phyloP scores from a whole-genome alignment of 1,140 invertebrate genomes.

The Rhopalosiphum maidis region DNA sequence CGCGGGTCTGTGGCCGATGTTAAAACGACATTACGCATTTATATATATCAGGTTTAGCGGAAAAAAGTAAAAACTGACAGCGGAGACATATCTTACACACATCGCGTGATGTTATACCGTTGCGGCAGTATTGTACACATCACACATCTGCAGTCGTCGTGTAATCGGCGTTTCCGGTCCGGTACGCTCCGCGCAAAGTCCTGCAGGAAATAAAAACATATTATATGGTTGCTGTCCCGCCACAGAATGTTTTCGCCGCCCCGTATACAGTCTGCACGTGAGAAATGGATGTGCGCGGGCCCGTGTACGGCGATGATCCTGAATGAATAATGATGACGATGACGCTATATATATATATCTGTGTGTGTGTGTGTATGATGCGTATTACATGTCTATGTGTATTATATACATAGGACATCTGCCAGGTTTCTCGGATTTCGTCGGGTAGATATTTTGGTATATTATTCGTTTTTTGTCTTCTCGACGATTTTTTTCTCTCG shows the following conservation, averaged over 20 bases:
- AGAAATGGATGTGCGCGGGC: constrained; percentile 24
- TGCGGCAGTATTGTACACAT: background rate
- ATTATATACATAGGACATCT: constrained; percentile 46
- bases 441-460: background rate
- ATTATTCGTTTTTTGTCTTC: background rate
- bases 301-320: constrained; percentile 18
- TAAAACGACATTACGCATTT: background rate
- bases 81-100: background rate
- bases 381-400: background rate
- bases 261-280: background rate
- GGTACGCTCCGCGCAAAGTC: constrained; percentile 41
- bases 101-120: background rate
- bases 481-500: background rate
- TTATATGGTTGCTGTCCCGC: background rate
- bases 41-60: background rate
- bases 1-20: background rate
- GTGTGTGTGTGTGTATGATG: background rate
- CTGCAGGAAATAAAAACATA: background rate
- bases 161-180: constrained; percentile 50
- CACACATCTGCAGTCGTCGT: background rate
- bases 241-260: background rate
- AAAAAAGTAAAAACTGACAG: background rate
- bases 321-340: constrained; percentile 51
- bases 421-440: constrained; percentile 48
- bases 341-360: background rate